Conservation (phyloP, 2,797 vertebrate genomes). For the Aplochiton taeniatus region DNA sequence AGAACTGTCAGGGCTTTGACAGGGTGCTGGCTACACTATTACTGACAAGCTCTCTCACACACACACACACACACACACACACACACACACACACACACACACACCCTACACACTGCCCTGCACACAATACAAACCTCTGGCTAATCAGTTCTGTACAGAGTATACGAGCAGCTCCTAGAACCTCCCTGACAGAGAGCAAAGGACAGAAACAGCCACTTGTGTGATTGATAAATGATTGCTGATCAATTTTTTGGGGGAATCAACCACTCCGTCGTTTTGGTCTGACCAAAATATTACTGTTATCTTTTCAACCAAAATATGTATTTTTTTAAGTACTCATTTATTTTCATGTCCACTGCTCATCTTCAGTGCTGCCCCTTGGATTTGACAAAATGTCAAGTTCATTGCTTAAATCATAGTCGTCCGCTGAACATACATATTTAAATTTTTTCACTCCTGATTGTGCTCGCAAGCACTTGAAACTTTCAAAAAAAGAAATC, state of each 20-base stretch:
- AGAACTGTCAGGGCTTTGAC: slow-evolving; percentile 52
- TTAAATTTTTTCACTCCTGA: too few relatives aligned
- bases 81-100: slow-evolving; percentile 14
- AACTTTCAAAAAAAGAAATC: too few relatives aligned
- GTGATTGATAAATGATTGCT: slow-evolving; percentile 4
- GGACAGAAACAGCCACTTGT: slow-evolving; percentile 12
- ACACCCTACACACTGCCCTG: not conserved
- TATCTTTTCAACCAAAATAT: too few relatives aligned
- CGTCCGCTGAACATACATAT: too few relatives aligned
- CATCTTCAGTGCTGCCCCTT: too few relatives aligned
- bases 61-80: not conserved
- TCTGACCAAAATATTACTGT: too few relatives aligned
- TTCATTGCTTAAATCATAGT: too few relatives aligned
- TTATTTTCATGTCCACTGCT: too few relatives aligned
- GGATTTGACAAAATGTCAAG: too few relatives aligned
- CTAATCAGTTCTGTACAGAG: slow-evolving; percentile 53
- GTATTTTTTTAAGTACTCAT: too few relatives aligned
- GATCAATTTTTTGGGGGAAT: not conserved
- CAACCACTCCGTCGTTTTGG: not conserved
- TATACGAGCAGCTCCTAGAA: slow-evolving; percentile 50
- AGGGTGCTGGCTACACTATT: slow-evolving; percentile 3
- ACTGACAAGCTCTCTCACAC: not conserved
- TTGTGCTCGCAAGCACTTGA: too few relatives aligned
- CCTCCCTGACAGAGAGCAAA: slow-evolving; percentile 31
- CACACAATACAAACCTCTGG: slow-evolving; percentile 51